Evolutionary conservation across 2,113 vertebrate genomes (phyloP), one percentile per base, ranked within the genome.

Genomic region (Pachyramphus minor): DNA sequence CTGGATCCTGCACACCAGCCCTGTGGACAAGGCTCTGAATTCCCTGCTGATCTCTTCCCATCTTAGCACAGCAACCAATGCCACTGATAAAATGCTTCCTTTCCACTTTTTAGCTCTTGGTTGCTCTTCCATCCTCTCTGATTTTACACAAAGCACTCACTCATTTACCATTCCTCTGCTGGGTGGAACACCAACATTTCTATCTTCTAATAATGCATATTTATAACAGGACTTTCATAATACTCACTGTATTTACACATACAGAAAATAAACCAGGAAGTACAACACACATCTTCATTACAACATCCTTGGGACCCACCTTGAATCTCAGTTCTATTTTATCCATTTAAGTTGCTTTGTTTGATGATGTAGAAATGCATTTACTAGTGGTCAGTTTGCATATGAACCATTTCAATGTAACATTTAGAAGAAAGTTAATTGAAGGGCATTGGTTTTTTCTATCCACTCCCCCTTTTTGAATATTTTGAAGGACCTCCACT

Each of bases 381-480:
- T 63, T 33, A 58, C 45, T 11, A 39, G 24, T 4, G 2, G 1
- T 33, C 25, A n/a, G 7, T 35, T 90, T 33, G 56, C 37, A 71
- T 24, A 23, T 1, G 24, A 87, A 94, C 30, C 22, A 30, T 45
- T 91, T 60, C 21, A 58, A 50, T 24, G 28, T 31, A 82, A 87
- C 84, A 75, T 42, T 35, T 41, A 81, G 44, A 27, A 78, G 44
- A 72, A 75, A 89, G 89, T 86, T 79, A 94, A 95, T 39, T 89
- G 90, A 94, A 97, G 86, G 76, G 77, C 84, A 92, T 28, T 8
- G 17, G 5, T 12, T 69, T 47, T 58, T 53, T 17, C 47, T 50
- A 35, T 21, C 17, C 2, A 4, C 2, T 2, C 8, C 4, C 0
- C 5, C 27, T 68, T 23, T 53, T 5, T 4, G 3, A n/a, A 52